A percentile compares a stretch with the other conserved stretches of the same genome.
Conservation (phyloP, 23 tunicate species). For the Halocynthia aurantium region DNA sequence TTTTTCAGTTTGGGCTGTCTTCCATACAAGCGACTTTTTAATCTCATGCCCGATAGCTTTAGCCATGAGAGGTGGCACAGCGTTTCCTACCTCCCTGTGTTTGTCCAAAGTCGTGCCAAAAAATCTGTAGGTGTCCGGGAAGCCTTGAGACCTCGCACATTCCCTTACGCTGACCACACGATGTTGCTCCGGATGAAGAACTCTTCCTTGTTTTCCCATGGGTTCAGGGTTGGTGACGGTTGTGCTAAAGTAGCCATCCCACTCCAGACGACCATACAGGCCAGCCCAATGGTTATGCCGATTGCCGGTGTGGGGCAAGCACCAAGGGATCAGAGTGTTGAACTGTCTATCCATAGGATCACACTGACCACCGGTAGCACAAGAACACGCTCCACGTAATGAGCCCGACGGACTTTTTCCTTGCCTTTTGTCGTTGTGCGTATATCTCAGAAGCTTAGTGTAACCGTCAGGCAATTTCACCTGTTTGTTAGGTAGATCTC, state of each 20-base stretch:
- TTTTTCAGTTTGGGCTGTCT: constrained; percentile 1
- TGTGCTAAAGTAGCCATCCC: constrained; percentile 91
- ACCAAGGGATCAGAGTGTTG: constrained; percentile 82
- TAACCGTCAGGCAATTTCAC: constrained; percentile 76
- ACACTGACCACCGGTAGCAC: constrained; percentile 56
- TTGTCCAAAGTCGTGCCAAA: constrained; percentile 67
- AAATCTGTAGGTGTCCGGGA: constrained; percentile 84
- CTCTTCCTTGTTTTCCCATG: constrained; percentile 95
- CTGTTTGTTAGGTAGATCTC: constrained; percentile 71
- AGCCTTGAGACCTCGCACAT: constrained; percentile 94
- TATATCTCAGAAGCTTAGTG: constrained; percentile 48
- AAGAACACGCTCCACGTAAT: constrained; percentile 63
- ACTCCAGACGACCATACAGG: constrained; percentile 71
- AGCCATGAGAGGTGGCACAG: constrained; percentile 95
- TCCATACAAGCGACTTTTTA: constrained; percentile 65
- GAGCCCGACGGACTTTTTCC: constrained; percentile 78
- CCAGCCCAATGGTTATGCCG: constrained; percentile 94
- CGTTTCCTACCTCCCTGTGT: constrained; percentile 84
- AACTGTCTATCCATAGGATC: constrained; percentile 82
- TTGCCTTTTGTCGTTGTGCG: constrained; percentile 65
- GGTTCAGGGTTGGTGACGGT: constrained; percentile 87
- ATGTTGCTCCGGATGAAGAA: constrained; percentile 78
- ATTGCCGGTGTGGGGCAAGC: constrained; percentile 82
- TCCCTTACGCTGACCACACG: constrained; percentile 86
- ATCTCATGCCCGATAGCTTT: constrained; percentile 86